Base-by-base conservation (phyloP, 2,113 vertebrate genomes). In the Chrysemys picta region DNA sequence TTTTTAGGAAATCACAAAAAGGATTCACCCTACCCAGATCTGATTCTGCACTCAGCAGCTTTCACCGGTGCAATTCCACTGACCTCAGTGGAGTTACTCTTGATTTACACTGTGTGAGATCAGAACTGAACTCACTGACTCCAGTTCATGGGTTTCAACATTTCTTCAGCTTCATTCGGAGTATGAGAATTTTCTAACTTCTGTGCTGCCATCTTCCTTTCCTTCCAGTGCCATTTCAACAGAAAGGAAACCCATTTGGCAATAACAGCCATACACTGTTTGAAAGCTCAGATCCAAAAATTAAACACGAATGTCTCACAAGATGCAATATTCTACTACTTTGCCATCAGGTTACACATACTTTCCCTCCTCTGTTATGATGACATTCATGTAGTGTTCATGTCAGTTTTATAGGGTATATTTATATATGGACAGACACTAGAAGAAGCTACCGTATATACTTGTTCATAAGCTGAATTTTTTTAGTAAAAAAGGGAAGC, bases 11-110 rank as follows among this genome's bases (percentile, higher is more conserved):
- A 47, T 11, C 29, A 31, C 47, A 80, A 80, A 85, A 90, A 1
- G 2, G 1, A 35, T 16, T 85, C 2, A 1, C 3, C 35, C 10
- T 47, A 38, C 1, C 1, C 24, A 9, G 0, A 22, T 4, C 27
- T 6, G 10, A 62, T 25, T 47, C 65, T 29, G 19, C 62, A 47
- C 78, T 56, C 21, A 57, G 0, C 0, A 50, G 19, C 1, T 5
- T 10, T 85, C 57, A 11, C 5, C 1, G 24, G 19, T 25, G 21
- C 59, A 42, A 9, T 69, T 72, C 65, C 65, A 72, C 65, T 35
- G 13, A 17, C 62, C 25, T 78, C 72, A 76, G 22, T 35, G 45
- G 6, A 54, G 4, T 5, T 7, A 6, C 17, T 86, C 29, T n/a
- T 8, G 21, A 13, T 14, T 49, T 47, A 45, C 45, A 49, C 22